Evolutionary conservation across 1,140 invertebrate species (phyloP).

Genomic region (Helicoverpa armigera): DNA sequence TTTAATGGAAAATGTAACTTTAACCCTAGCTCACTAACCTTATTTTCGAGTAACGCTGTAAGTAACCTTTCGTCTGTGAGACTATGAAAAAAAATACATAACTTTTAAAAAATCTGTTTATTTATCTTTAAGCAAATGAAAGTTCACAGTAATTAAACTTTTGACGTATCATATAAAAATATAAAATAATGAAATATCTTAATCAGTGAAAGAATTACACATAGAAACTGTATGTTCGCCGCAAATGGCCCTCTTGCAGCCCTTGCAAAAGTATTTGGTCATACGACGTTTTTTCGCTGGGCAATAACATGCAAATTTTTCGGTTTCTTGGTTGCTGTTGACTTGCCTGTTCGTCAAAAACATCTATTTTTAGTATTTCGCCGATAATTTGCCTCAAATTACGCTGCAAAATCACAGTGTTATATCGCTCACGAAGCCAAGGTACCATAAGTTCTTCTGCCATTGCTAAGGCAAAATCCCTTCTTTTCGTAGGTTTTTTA

Average conservation of each 20-base stretch:
- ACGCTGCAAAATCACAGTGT: conserved; percentile 17
- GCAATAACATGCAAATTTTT: no score
- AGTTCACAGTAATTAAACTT: no score
- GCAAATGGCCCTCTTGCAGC: conserved; percentile 40
- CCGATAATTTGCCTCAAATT: conserved; percentile 22
- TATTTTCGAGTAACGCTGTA: no score
- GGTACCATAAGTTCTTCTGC: conserved; percentile 36
- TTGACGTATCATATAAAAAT: no score
- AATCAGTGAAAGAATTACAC: not conserved
- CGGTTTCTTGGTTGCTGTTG: conserved; percentile 17
- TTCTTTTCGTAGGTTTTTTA: conserved; percentile 40
- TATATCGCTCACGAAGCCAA: conserved; percentile 34
- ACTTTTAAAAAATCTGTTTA: no score
- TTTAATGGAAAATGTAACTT: no score
- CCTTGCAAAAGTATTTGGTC: conserved; percentile 18
- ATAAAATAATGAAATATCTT: no score
- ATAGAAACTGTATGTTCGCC: conserved; percentile 43
- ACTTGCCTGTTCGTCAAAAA: conserved; percentile 9
- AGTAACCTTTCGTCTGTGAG: no score
- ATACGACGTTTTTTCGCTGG: conserved; percentile 38
- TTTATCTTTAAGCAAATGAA: no score
- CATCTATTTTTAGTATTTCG: conserved; percentile 27
- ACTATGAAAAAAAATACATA: no score
- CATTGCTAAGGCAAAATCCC: conserved; percentile 31
- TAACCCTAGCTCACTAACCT: no score